These are phyloP conservation scores for Alligator sinensis DNA, from an alignment of 2,113 vertebrate species.

Conservation along the genomic window DNA sequence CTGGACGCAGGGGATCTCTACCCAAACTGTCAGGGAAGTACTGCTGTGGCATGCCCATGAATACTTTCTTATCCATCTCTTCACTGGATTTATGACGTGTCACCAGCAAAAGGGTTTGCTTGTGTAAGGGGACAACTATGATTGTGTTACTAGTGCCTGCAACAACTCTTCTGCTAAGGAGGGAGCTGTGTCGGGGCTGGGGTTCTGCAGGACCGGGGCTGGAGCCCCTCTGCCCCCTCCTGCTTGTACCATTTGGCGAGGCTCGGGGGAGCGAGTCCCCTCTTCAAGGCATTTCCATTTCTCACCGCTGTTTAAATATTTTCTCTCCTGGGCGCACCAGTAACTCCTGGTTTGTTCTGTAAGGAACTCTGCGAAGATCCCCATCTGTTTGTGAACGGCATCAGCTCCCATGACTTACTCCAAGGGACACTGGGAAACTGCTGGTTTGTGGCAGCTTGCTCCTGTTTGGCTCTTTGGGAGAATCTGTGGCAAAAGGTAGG, in stretches of 20 bases:
- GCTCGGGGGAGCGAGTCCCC: neutral
- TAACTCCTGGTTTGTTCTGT: slow-evolving; percentile 28
- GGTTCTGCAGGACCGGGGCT: neutral
- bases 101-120: neutral
- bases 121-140: neutral
- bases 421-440: slow-evolving; percentile 92
- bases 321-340: neutral
- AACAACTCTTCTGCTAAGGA: neutral
- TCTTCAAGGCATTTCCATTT: neutral
- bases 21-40: neutral
- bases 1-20: too few species aligned
- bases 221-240: neutral
- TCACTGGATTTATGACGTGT: neutral
- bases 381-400: slow-evolving; percentile 88
- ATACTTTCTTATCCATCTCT: neutral
- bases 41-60: neutral
- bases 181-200: too few species aligned
- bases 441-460: slow-evolving; percentile 92
- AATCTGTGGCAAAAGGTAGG: slow-evolving; percentile 88
- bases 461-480: slow-evolving; percentile 88
- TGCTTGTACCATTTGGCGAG: neutral
- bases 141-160: neutral
- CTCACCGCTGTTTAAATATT: neutral
- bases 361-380: slow-evolving; percentile 89
- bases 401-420: slow-evolving; percentile 91